Evolutionary conservation across 2,888 invertebrate genomes (phyloP), one percentile per base, ranked within the genome.

Genomic region (Hirudinaria manillensis): DNA sequence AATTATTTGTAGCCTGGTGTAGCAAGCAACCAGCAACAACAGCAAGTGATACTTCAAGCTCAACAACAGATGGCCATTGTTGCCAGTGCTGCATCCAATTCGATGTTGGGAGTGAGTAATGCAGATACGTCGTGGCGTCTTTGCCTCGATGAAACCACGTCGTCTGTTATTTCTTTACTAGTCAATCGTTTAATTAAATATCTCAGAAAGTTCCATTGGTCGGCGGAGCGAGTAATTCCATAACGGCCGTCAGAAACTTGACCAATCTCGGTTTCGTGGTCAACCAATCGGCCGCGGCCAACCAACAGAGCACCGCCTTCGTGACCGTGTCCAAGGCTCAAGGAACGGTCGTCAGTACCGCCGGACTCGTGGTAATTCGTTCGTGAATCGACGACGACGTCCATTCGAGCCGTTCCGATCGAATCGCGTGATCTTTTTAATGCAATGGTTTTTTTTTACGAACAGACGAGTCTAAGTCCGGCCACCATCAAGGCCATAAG

Each of bases 51-150:
- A 4, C 36, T 72, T 19, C 72, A 72, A 51, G 56, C 27, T n/a
- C 72, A 72, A 32, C 72, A 72, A 21, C 72, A 72, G 56, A 53
- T 72, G n/a, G 51, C 72, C 2, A 72, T 72, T 55, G 68, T 68
- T 32, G 68, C 68, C 21, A 36, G 68, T 68, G 61, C 61, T 61
- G 61, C 61, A 61, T 68, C 68, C 36, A 29, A 29, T 13, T n/a
- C 68, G n/a, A n/a, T 68, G n/a, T 16, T 68, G n/a, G 72, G 72
- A 34, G 72, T 72, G 6, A 2, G 72, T 72, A n/a, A 13, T 66
- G 13, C n/a, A 24, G 66, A n/a, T n/a, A n/a, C n/a, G n/a, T 45
- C 10, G 45, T 45, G 45, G 45, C 45, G 16, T 45, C 1, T 16
- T 45, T 45, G 45, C 13, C 45, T 36, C 36, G n/a, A n/a, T n/a